Conservation (phyloP, 2,113 vertebrate species). For the Channa argus region DNA sequence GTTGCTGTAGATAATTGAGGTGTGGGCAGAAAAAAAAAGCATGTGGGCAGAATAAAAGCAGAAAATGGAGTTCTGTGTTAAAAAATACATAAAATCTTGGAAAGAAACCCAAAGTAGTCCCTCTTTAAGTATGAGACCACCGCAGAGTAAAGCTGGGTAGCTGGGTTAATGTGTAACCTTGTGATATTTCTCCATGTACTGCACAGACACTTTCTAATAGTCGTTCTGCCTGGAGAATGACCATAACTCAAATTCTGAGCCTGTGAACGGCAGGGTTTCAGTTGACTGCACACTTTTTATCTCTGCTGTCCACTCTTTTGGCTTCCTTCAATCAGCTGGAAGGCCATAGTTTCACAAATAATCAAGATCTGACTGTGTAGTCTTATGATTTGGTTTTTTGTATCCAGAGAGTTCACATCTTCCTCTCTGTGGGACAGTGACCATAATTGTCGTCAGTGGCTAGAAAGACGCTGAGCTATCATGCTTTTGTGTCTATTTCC, state of each 20-base stretch:
- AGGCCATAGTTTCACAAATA: slow-evolving; percentile 33
- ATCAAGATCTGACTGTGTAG: slow-evolving; percentile 47
- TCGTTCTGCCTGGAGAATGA: slow-evolving; percentile 33
- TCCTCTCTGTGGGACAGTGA: slow-evolving; percentile 48
- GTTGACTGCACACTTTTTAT: slow-evolving; percentile 7
- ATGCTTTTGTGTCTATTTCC: slow-evolving; percentile 41
- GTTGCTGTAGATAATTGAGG: slow-evolving; percentile 28
- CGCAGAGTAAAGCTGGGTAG: slow-evolving; percentile 11
- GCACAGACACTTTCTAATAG: slow-evolving; percentile 31
- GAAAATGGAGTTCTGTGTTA: background rate
- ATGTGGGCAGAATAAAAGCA: slow-evolving; percentile 10
- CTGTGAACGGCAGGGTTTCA: slow-evolving; percentile 25
- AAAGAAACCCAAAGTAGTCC: slow-evolving; percentile 12
- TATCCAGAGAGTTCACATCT: slow-evolving; percentile 58
- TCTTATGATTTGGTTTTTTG: slow-evolving; percentile 58
- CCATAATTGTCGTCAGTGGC: slow-evolving; percentile 48
- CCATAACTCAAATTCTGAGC: slow-evolving; percentile 46
- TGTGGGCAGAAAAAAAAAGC: slow-evolving; percentile 6
- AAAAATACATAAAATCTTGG: background rate
- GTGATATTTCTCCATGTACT: slow-evolving; percentile 33
- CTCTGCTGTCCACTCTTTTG: background rate
- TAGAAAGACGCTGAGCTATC: slow-evolving; percentile 28
- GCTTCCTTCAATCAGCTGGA: slow-evolving; percentile 29
- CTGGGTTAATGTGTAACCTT: slow-evolving; percentile 47
- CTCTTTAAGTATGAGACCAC: slow-evolving; percentile 21